These are phyloP conservation scores for Pandemis heparana DNA, from an alignment of 2,888 invertebrate species.

Conservation along the genomic window DNA sequence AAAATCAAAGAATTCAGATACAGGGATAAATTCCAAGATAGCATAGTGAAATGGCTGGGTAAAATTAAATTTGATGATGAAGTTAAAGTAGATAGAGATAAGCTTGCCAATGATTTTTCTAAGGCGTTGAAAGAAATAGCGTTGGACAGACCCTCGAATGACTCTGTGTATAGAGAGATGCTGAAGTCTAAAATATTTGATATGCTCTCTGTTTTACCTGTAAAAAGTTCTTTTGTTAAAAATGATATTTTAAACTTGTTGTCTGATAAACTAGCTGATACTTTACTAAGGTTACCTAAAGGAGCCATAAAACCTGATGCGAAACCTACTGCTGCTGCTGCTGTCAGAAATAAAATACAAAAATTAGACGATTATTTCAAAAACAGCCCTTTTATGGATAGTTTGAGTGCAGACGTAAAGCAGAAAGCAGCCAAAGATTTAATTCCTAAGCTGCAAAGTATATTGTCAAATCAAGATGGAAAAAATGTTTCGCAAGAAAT, in stretches of 20 bases:
- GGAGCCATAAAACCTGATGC: constrained; percentile 18
- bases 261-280: constrained; percentile 46
- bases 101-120: constrained; percentile 45
- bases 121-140: constrained; percentile 47
- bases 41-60: constrained; percentile 48
- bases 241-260: constrained; percentile 35
- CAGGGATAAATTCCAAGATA: constrained; percentile 47
- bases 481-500: constrained; percentile 44
- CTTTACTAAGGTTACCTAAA: constrained; percentile 45
- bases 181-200: constrained; percentile 50
- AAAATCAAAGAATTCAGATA: constrained; percentile 46
- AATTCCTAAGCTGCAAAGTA: constrained; percentile 47
- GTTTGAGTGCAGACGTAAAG: neutral
- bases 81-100: constrained; percentile 42
- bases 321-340: constrained; percentile 19
- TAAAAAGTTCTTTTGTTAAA: constrained; percentile 42
- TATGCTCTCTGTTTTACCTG: constrained; percentile 48
- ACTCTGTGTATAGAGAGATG: constrained; percentile 45
- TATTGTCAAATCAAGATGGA: constrained; percentile 44
- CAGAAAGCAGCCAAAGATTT: constrained; percentile 6
- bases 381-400: constrained; percentile 38
- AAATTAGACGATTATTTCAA: constrained; percentile 43
- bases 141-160: constrained; percentile 44
- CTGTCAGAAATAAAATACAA: constrained; percentile 6
- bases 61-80: constrained; percentile 45